Base-by-base conservation (phyloP, 2,797 vertebrate species). In the Melanotaenia pygmaea region DNA sequence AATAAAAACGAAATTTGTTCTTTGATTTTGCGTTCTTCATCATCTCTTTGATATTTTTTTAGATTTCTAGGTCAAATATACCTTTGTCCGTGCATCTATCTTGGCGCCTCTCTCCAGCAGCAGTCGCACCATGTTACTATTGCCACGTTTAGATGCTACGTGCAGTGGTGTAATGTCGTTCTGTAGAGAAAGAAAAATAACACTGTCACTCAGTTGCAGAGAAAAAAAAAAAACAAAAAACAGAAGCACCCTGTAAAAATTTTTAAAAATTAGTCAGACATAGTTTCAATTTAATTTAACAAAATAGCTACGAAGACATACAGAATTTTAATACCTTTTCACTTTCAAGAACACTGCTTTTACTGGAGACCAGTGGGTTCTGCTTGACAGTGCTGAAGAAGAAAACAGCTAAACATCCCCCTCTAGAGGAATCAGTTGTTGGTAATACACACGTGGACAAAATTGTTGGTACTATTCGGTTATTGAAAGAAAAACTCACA, bases 151-250 rank as follows among this genome's bases (percentile, higher is more conserved):
- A 0, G 98, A 97, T 5, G 98, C 97, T 69, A 99, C 98, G 2
- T 98, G 97, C 81, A 99, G 93, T 0, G 97, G 98, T 0, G 97
- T 99, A 86, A 99, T 99, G 92, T 99, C 98, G 70, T 99, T 99
- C 97, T 99, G 94, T 22, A 37, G 57, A 1, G 57, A 34, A 35
- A 61, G 24, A 43, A 22, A 58, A 40, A 30, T 51, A 58, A 47
- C 4, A 20, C 20, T 6, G 0, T 30, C 58, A 40, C 14, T 50
- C 43, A 34, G 54, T 0, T 0, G 0, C 28, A 59, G 1, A 30
- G 3, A 64, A 5, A 28, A 28, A 28, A 7, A 43, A 12, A 64
- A 32, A 16, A 35, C 1, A 35, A 24, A 6, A 6, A 43, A 2
- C 1, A 9, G 12, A 1, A 47, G 13, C 12, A 24, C 2, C n/a